phyloP scores from a whole-genome alignment of 2,888 invertebrate species.

The Drosophila lutescens region DNA sequence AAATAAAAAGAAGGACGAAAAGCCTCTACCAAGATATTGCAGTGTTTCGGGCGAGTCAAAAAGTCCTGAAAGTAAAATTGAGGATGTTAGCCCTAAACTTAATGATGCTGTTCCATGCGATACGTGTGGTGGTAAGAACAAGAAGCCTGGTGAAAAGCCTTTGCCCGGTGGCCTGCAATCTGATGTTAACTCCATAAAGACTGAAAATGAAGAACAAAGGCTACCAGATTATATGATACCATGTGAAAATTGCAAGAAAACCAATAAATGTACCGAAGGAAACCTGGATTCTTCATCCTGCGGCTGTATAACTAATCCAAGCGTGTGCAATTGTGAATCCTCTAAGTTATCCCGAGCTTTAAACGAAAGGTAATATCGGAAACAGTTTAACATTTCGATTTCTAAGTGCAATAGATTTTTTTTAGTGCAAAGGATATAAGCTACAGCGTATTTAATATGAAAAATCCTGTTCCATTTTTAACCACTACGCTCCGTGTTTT shows the following conservation, averaged over 20 bases:
- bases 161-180: not conserved
- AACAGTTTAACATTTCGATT: not conserved
- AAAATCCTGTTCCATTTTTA: constrained; percentile 76
- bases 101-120: constrained; percentile 33
- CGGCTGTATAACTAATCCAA: constrained; percentile 24
- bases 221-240: constrained; percentile 6
- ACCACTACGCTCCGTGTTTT: constrained; percentile 73
- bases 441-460: constrained; percentile 78
- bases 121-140: constrained; percentile 41
- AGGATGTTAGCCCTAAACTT: constrained; percentile 2
- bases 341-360: constrained; percentile 14
- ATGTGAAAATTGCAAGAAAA: constrained; percentile 18
- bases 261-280: not conserved
- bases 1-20: constrained; percentile 33
- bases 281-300: constrained; percentile 15
- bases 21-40: constrained; percentile 6
- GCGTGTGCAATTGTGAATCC: constrained; percentile 20
- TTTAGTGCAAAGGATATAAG: constrained; percentile 31
- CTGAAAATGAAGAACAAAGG: not conserved
- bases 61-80: not conserved
- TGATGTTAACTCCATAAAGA: not conserved
- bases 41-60: constrained; percentile 8
- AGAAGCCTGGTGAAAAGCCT: constrained; percentile 23
- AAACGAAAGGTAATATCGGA: not conserved
- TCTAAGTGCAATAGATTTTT: not conserved